Evolutionary conservation across 2,113 vertebrate species (phyloP), one percentile per base, ranked within the genome.

Genomic region (Callithrix jacchus): DNA sequence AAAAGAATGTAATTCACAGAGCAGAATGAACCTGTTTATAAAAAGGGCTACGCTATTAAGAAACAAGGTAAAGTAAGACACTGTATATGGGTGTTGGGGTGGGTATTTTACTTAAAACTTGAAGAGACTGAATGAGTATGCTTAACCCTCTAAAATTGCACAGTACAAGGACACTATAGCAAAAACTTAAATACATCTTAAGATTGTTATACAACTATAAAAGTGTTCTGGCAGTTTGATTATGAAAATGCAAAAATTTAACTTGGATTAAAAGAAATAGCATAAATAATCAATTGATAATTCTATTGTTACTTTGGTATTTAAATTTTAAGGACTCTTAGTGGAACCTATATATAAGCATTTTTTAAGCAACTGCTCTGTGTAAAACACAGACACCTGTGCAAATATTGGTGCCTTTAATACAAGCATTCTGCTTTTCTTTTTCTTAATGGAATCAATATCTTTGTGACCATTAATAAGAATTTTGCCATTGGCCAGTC

Each of bases 1-100:
- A 68, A 82, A 27, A 61, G 5, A 70, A 71, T 49, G 5, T 42
- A 74, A 5, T 45, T 87, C 6, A 47, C 71, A 76, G 17, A 74
- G 5, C 0, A 89, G 74, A 77, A 54, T 58, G 14, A 84, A 37
- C 1, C 27, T n/a, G 13, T 58, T 61, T 87, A 30, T 68, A 56
- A 68, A 84, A 94, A 95, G 7, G 49, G 35, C 20, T 76, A 76
- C 42, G 56, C 83, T 20, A 87, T 20, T 79, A 61, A 49, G 73
- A 94, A 86, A 93, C 11, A 95, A 66, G n/a, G 56, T 79, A 42
- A 83, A 96, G 86, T 13, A 58, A 96, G 35, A 8, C 6, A 79
- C 20, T 76, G 11, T 20, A 3, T 90, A 23, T 37, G 3, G 37
- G 18, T 64, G 16, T 64, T 64, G 4, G 18, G 13, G 8, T 8